A percentile compares a stretch with the other conserved stretches of the same genome.
Conservation (phyloP, 2,888 invertebrate genomes). For the Emmelina monodactyla region DNA sequence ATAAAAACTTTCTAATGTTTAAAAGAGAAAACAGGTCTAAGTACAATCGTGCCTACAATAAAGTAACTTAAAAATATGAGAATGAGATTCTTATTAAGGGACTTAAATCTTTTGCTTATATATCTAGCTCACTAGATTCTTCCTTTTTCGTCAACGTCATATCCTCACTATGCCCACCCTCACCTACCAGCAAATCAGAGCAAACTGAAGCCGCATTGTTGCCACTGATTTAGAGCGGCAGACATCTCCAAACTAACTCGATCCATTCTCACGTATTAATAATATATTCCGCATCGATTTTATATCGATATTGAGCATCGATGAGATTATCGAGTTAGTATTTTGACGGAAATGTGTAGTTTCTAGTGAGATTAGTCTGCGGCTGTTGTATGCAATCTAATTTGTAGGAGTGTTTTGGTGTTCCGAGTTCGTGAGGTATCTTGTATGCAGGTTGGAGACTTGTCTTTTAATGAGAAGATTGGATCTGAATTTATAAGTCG, state of each 20-base stretch:
- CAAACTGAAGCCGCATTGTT: constrained; percentile 52
- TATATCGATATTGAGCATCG: too few relatives aligned
- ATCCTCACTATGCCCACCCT: constrained; percentile 29
- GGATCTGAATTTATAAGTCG: too few relatives aligned
- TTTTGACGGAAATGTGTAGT: constrained; percentile 6
- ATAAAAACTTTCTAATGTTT: too few relatives aligned
- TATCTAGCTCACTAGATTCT: neutral
- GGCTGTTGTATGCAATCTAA: too few relatives aligned
- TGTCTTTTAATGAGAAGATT: too few relatives aligned
- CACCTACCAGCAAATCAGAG: constrained; percentile 52
- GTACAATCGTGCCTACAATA: too few relatives aligned
- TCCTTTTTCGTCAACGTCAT: constrained; percentile 5
- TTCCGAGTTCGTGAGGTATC: too few relatives aligned
- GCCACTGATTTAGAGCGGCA: constrained; percentile 52
- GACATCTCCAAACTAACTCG: constrained; percentile 59
- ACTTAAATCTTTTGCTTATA: neutral
- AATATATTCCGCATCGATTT: constrained; percentile 57
- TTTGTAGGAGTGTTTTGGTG: too few relatives aligned
- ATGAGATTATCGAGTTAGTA: constrained; percentile 32
- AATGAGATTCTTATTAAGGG: neutral
- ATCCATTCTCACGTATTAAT: constrained; percentile 60
- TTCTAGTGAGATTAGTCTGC: neutral
- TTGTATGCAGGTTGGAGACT: too few relatives aligned
- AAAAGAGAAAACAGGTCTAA: too few relatives aligned
- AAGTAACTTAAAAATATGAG: neutral